Base-by-base conservation (phyloP, 2,797 vertebrate genomes). In the Acanthurus tractus region DNA sequence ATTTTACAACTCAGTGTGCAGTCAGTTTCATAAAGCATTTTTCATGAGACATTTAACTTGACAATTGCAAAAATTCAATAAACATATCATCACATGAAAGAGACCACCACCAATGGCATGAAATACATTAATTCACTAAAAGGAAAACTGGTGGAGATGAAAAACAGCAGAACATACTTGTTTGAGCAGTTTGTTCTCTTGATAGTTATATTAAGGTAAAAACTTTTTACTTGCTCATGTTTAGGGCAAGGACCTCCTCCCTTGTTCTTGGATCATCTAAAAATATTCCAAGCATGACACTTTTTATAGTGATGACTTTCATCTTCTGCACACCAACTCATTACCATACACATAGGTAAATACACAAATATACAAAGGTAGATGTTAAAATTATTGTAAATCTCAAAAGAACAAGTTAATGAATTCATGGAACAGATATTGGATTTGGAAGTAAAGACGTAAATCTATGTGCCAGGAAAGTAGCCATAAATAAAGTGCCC, bases 311-410 rank as follows among this genome's bases (percentile, higher is more conserved):
- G 40, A 62, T 86, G 79, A 92, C 94, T 42, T 93, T 96, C 62
- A 93, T 95, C 90, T 95, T 95, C 91, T 96, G 94, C 66, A 90
- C 93, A 0, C 92, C 92, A 29, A 59, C 95, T 87, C 93, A 96
- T 93, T 64, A 95, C 87, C 92, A 92, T 91, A 42, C 89, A 94
- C 95, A 94, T 94, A 85, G n/a, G n/a, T n/a, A n/a, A n/a, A n/a
- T n/a, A n/a, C n/a, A n/a, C n/a, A 12, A 86, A 84, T 0, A n/a
- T 20, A 82, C 20, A 65, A 48, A 36, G 6, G 9, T 59, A 2
- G 6, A 13, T 22, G 8, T 42, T 42, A 23, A 48, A 45, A 36
- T 50, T 3, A 49, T 11, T 0, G 0, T 9, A 36, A 44, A 49
- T 17, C 17, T 10, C 20, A 6, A 2, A 72, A 54, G 14, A 4